Evolutionary conservation across 2,797 vertebrate species (phyloP).

Genomic region (Molossus alvarezi): DNA sequence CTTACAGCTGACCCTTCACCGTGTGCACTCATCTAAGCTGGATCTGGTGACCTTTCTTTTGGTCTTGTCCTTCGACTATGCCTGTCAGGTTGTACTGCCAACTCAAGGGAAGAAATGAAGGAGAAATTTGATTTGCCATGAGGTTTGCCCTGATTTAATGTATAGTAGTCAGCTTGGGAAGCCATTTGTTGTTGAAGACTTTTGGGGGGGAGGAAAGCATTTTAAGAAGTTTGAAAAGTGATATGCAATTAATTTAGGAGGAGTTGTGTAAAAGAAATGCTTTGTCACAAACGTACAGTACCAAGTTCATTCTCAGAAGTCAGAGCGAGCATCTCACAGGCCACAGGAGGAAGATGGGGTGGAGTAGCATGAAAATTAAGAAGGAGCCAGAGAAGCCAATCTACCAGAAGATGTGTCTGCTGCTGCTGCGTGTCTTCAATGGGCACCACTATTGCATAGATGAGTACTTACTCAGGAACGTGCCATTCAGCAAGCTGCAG

Average conservation of each 20-base stretch:
- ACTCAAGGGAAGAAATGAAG: neutral
- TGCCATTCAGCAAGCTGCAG: slow-evolving; percentile 97
- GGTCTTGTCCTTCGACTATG: neutral
- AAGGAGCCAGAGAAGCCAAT: slow-evolving; percentile 98
- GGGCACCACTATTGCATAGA: slow-evolving; percentile 96
- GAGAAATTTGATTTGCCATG: neutral
- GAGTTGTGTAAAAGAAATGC: neutral
- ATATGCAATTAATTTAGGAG: slow-evolving; percentile 33
- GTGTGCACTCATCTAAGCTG: neutral
- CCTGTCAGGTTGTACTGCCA: neutral
- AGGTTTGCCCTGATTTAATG: neutral
- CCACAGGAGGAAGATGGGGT: slow-evolving; percentile 92
- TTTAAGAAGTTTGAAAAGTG: slow-evolving; percentile 45
- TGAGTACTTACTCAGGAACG: slow-evolving; percentile 96
- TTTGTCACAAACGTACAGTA: neutral
- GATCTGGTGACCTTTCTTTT: neutral
- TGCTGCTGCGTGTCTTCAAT: slow-evolving; percentile 96
- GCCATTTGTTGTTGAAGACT: slow-evolving; percentile 1
- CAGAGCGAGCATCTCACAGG: slow-evolving; percentile 60
- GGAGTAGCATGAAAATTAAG: slow-evolving; percentile 97
- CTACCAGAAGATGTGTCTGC: slow-evolving; percentile 96
- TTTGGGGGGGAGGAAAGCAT: neutral
- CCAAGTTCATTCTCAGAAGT: slow-evolving; percentile 78
- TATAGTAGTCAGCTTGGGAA: slow-evolving; percentile 10
- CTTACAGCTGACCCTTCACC: neutral